Conservation (phyloP, 2,113 vertebrate species). For the Ariopsis seemanni region DNA sequence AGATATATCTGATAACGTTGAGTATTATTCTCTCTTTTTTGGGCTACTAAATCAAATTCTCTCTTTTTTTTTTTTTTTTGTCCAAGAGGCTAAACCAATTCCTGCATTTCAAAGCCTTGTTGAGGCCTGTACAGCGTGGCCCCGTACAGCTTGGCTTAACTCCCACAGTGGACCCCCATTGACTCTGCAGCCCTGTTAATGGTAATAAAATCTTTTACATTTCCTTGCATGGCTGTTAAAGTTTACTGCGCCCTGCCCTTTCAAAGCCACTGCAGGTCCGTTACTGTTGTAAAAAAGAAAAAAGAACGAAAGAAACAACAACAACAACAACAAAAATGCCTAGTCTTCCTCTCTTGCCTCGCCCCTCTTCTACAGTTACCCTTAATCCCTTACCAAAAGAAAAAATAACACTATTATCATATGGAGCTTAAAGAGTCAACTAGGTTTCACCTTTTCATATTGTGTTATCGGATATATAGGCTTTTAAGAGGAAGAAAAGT, state of each 20-base stretch:
- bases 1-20: background rate
- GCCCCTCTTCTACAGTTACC: constrained; percentile 45
- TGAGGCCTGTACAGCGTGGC: constrained; percentile 55
- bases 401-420: constrained; percentile 47
- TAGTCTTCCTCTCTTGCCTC: constrained; percentile 35
- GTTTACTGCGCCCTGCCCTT: constrained; percentile 53
- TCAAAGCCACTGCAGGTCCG: constrained; percentile 49
- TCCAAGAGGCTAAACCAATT: constrained; percentile 57
- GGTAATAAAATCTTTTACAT: constrained; percentile 73
- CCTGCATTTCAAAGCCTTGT: constrained; percentile 62
- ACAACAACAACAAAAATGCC: background rate
- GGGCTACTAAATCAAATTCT: background rate
- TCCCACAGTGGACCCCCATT: constrained; percentile 64
- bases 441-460: constrained; percentile 46
- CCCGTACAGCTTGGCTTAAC: constrained; percentile 40
- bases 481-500: constrained; percentile 39
- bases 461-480: constrained; percentile 51
- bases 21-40: background rate
- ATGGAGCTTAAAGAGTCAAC: constrained; percentile 55
- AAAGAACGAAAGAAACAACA: background rate
- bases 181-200: constrained; percentile 66
- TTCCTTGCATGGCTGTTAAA: constrained; percentile 57
- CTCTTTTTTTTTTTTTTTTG: background rate
- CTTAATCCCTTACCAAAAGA: constrained; percentile 60
- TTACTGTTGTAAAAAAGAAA: constrained; percentile 43